Percentiles rank a stretch among this genome's conserved stretches.
These are phyloP conservation scores for Brachylomia viminalis DNA, from an alignment of 2,888 invertebrate genomes.

Conservation along the genomic window DNA sequence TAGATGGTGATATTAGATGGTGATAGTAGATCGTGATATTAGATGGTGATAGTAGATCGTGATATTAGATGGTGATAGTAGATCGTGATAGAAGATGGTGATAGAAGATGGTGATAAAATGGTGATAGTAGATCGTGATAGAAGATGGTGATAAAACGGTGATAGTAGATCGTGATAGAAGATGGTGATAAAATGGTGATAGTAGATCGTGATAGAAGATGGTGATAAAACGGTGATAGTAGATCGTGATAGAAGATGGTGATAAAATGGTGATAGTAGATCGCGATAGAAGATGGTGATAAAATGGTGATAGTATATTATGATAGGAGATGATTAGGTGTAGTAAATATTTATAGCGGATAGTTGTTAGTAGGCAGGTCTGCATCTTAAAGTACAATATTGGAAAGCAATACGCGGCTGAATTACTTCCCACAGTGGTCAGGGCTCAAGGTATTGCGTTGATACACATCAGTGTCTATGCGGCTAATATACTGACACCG, in stretches of 20 bases:
- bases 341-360: neutral
- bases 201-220: neutral
- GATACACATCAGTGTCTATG: constrained; percentile 95
- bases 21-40: neutral
- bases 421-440: constrained; percentile 95
- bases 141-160: constrained; percentile 89
- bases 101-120: constrained; percentile 87
- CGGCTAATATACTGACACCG: no score
- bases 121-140: constrained; percentile 52
- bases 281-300: neutral
- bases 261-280: neutral
- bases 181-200: neutral
- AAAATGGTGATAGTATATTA: neutral
- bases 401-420: constrained; percentile 96
- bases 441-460: constrained; percentile 95
- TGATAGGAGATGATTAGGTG: neutral
- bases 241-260: neutral
- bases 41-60: constrained; percentile 60
- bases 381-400: constrained; percentile 91
- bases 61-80: neutral
- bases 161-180: neutral
- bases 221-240: constrained; percentile 68
- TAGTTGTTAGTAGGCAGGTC: neutral
- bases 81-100: neutral
- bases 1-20: neutral